phyloP scores from a whole-genome alignment of 2,113 vertebrate species.

The Melospiza melodia region DNA sequence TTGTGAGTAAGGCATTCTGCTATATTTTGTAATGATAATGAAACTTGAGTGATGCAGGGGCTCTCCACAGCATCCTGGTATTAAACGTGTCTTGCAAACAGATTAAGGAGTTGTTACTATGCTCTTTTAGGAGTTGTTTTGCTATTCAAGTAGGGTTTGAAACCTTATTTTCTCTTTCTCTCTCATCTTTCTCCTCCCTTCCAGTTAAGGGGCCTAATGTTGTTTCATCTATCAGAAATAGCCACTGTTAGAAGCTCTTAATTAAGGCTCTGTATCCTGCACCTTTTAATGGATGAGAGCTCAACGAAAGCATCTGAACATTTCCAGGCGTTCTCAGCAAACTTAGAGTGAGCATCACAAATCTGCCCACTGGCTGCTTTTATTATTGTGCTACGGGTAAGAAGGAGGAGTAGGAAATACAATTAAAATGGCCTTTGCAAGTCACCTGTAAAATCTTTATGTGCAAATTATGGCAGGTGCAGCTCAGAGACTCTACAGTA shows the following conservation, averaged over 20 bases:
- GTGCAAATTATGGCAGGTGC: background rate
- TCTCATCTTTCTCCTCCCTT: background rate
- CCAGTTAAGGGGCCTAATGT: background rate
- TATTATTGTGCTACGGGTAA: background rate
- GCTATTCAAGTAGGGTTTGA: background rate
- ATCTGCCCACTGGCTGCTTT: background rate
- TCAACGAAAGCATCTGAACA: background rate
- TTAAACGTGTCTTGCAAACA: constrained; percentile 17
- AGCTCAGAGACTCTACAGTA: background rate
- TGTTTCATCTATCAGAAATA: constrained; percentile 1
- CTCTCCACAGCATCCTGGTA: constrained; percentile 5
- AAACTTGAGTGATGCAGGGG: constrained; percentile 22
- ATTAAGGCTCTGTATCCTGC: constrained; percentile 5
- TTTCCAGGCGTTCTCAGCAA: background rate
- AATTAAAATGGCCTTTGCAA: constrained; percentile 10
- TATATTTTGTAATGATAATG: constrained; percentile 42
- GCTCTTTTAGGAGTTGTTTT: background rate
- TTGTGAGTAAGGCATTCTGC: constrained; percentile 20
- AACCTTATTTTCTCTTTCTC: background rate
- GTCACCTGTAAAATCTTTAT: constrained; percentile 11
- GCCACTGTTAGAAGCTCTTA: background rate
- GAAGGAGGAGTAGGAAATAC: background rate
- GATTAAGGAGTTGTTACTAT: background rate
- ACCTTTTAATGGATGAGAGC: background rate
- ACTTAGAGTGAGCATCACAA: background rate